These are phyloP conservation scores for Pteruthius melanotis DNA, from an alignment of 2,113 vertebrate species.

Conservation along the genomic window DNA sequence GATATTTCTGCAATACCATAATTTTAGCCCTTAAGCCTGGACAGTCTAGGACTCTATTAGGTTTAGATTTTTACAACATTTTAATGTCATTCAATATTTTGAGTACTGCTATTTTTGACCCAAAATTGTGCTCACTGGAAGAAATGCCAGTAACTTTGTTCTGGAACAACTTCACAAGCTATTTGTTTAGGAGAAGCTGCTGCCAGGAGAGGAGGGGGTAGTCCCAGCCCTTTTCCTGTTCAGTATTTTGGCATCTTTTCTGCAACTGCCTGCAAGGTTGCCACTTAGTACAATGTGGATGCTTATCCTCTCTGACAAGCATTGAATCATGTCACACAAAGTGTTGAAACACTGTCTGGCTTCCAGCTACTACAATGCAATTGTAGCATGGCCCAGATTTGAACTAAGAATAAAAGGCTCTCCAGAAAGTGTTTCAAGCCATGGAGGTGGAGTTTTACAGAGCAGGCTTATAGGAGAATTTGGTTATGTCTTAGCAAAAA, in stretches of 20 bases:
- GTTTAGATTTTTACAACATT: background rate
- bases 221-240: background rate
- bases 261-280: background rate
- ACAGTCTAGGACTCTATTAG: background rate
- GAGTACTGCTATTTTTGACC: background rate
- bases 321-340: background rate
- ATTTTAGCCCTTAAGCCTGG: background rate
- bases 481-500: background rate
- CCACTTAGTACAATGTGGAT: background rate
- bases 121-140: background rate
- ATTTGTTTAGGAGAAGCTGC: background rate
- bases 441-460: background rate
- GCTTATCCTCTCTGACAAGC: slow-evolving; percentile 3
- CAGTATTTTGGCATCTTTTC: background rate
- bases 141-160: background rate
- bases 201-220: background rate
- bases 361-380: slow-evolving; percentile 1
- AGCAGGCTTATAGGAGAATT: background rate
- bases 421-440: background rate
- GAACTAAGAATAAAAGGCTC: background rate
- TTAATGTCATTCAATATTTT: background rate
- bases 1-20: background rate
- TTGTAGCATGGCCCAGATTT: background rate
- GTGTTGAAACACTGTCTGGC: background rate
- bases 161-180: background rate